Evolutionary conservation across 2,888 invertebrate genomes (phyloP).

Genomic region (Baccha elongata): DNA sequence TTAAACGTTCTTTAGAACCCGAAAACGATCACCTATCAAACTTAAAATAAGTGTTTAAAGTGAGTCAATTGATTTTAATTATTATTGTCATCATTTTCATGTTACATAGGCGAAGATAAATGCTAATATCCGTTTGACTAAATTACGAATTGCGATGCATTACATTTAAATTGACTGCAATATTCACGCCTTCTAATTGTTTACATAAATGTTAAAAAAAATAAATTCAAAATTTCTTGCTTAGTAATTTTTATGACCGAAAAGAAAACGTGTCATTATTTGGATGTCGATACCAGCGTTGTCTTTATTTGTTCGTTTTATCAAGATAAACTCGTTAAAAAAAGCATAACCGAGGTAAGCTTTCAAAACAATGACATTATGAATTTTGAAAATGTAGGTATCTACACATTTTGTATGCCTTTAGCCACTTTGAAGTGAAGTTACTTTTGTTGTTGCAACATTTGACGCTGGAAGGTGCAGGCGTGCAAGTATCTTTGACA

Average conservation of each 20-base stretch:
- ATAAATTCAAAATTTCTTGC: no score
- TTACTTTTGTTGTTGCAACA: no score
- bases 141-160: background rate
- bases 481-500: no score
- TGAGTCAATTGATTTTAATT: conserved; percentile 61
- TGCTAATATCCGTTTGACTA: conserved; percentile 15
- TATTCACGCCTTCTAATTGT: conserved; percentile 26
- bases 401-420: no score
- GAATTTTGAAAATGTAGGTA: no score
- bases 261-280: conserved; percentile 13
- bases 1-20: background rate
- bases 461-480: no score
- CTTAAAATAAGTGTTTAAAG: background rate
- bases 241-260: no score
- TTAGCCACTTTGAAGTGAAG: no score
- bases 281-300: background rate
- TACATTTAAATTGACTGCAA: conserved; percentile 29
- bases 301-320: background rate
- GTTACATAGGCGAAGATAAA: background rate
- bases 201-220: no score
- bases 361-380: conserved; percentile 6
- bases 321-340: background rate
- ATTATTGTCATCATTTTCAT: background rate
- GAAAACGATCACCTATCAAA: background rate
- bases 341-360: background rate